phyloP scores from a whole-genome alignment of 1,140 invertebrate genomes.

The Atopsyche davidsoni region DNA sequence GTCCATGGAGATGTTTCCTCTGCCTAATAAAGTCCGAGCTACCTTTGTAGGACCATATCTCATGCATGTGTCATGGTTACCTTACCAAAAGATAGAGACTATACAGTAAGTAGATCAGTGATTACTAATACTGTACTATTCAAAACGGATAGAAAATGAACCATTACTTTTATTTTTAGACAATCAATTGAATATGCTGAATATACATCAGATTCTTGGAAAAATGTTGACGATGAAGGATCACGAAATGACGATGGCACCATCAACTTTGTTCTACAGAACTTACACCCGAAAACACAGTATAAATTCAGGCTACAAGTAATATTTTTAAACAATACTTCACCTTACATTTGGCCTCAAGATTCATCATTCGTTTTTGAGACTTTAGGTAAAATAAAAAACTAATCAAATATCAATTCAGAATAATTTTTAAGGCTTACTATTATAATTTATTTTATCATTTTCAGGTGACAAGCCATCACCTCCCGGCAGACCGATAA shows the following conservation, averaged over 20 bases:
- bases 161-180: constrained; percentile 23
- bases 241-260: constrained; percentile 23
- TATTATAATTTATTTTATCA: not conserved
- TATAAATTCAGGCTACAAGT: constrained; percentile 63
- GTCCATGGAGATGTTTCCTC: constrained; percentile 59
- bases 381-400: constrained; percentile 72
- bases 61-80: constrained; percentile 59
- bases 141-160: not conserved
- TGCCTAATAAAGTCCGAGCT: constrained; percentile 58
- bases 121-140: not conserved
- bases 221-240: constrained; percentile 33
- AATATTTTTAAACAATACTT: constrained; percentile 54
- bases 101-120: constrained; percentile 5
- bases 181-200: constrained; percentile 38
- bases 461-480: constrained; percentile 58
- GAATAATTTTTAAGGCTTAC: not conserved
- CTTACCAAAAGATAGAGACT: constrained; percentile 28
- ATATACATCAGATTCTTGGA: constrained; percentile 38
- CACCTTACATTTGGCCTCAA: constrained; percentile 61
- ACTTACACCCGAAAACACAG: constrained; percentile 29
- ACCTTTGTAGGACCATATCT: constrained; percentile 48
- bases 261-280: constrained; percentile 23
- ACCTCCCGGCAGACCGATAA: constrained; percentile 57
- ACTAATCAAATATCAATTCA: constrained; percentile 24
- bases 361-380: constrained; percentile 65